Evolutionary conservation across 1,140 invertebrate genomes (phyloP).

Genomic region (Drosophila hydei): DNA sequence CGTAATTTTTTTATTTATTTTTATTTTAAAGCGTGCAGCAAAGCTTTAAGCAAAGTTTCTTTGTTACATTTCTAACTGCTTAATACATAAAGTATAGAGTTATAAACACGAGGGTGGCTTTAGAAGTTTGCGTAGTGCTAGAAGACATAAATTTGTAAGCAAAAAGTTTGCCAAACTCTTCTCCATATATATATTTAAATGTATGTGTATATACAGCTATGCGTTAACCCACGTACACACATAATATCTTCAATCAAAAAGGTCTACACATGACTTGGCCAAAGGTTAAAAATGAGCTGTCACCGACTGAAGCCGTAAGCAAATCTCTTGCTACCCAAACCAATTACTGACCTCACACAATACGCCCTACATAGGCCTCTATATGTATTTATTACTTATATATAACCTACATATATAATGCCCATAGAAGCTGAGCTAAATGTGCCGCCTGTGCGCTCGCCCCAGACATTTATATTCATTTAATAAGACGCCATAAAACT

Average conservation of each 20-base stretch:
- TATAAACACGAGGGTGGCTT: no score
- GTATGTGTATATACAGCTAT: conserved; percentile 10
- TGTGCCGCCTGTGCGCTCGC: conserved; percentile 22
- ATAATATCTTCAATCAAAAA: conserved; percentile 60
- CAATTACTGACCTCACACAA: conserved; percentile 73
- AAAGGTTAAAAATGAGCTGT: conserved; percentile 53
- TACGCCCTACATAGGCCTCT: not conserved
- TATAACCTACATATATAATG: conserved; percentile 20
- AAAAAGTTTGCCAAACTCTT: no score
- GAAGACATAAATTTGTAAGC: no score
- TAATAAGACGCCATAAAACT: conserved; percentile 79
- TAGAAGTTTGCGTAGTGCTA: no score
- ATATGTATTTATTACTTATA: conserved; percentile 12
- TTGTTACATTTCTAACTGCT: no score
- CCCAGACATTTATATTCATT: conserved; percentile 70
- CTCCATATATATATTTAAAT: conserved; percentile 14
- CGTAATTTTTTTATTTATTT: not conserved
- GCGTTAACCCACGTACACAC: conserved; percentile 3
- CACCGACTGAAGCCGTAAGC: conserved; percentile 1
- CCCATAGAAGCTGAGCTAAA: conserved; percentile 17
- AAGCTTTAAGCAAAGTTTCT: conserved; percentile 6
- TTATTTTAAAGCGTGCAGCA: conserved; percentile 30
- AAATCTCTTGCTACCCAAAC: conserved; percentile 28
- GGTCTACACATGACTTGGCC: conserved; percentile 19
- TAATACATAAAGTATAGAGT: no score